Evolutionary conservation across 2,888 invertebrate species (phyloP), one percentile per base, ranked within the genome.

Genomic region (Melitaea athalia): DNA sequence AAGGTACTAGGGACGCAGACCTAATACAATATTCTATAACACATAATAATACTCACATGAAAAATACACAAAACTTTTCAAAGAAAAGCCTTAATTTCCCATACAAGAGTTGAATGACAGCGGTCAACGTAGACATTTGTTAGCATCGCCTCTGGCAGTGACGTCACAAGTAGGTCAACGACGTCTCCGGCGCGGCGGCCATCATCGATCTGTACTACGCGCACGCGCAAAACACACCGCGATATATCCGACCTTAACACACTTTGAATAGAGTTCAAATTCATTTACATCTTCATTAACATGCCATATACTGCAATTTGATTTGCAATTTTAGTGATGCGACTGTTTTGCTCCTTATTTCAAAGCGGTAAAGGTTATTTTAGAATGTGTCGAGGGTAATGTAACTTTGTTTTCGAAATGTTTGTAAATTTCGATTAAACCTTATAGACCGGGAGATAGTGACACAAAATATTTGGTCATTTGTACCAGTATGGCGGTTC

Each of bases 101-200:
- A 61, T 66, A 55, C 31, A 55, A 66, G n/a, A 55, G 66, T 62
- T 66, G 66, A 66, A 66, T 66, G 66, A 55, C 66, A 62, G 55
- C 61, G 66, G 61, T 65, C 65, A 65, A 31, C 59, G 53, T 57
- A 57, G 57, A 57, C 57, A 57, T 57, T 57, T 15, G 42, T 57
- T 33, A 55, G 38, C 38, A 42, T 57, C 38, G 57, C 42, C n/a
- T 52, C 12, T 14, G 45, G 52, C 71, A 70, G 72, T 79, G 77
- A 80, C 80, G 79, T 76, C 78, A 79, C 85, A 91, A 86, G 73
- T 90, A 82, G 91, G 91, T 89, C 90, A 89, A 76, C 79, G 81
- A 77, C 87, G 86, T 82, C 85, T 85, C 83, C 86, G 79, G 81
- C 85, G 83, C 83, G 86, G 79, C 85, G 81, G 76, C 68, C 78